phyloP scores from a whole-genome alignment of 1,140 invertebrate species.

The Carposina sasakii region DNA sequence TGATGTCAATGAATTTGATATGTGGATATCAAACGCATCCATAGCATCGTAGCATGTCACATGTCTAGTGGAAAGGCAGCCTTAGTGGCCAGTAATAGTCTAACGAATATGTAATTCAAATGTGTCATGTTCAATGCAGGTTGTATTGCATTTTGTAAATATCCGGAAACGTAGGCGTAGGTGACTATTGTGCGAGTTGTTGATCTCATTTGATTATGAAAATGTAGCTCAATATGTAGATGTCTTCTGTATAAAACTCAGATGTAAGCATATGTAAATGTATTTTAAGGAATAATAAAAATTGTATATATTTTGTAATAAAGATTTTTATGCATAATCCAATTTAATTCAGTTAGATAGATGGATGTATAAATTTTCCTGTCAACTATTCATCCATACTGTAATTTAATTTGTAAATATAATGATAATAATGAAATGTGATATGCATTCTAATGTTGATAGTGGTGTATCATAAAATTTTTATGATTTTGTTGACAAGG shows the following conservation, averaged over 20 bases:
- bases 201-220: constrained; percentile 69
- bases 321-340: constrained; percentile 64
- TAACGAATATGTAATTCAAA: too few relatives aligned
- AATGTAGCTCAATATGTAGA: constrained; percentile 66
- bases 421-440: constrained; percentile 54
- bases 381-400: constrained; percentile 44
- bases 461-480: constrained; percentile 63
- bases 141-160: constrained; percentile 14
- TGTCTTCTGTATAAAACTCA: constrained; percentile 53
- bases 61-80: too few relatives aligned
- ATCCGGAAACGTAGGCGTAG: too few relatives aligned
- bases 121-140: too few relatives aligned
- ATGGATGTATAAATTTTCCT: constrained; percentile 54
- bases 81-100: too few relatives aligned
- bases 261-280: constrained; percentile 49
- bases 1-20: too few relatives aligned
- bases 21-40: too few relatives aligned
- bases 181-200: constrained; percentile 53
- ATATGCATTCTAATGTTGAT: constrained; percentile 60
- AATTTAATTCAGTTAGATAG: constrained; percentile 48
- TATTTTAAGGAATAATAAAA: constrained; percentile 52
- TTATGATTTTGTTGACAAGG: constrained; percentile 64
- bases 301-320: constrained; percentile 64
- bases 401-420: constrained; percentile 56
- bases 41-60: too few relatives aligned